Evolutionary conservation across 2,113 vertebrate genomes (phyloP).

Genomic region (Erythrocercus mccallii): DNA sequence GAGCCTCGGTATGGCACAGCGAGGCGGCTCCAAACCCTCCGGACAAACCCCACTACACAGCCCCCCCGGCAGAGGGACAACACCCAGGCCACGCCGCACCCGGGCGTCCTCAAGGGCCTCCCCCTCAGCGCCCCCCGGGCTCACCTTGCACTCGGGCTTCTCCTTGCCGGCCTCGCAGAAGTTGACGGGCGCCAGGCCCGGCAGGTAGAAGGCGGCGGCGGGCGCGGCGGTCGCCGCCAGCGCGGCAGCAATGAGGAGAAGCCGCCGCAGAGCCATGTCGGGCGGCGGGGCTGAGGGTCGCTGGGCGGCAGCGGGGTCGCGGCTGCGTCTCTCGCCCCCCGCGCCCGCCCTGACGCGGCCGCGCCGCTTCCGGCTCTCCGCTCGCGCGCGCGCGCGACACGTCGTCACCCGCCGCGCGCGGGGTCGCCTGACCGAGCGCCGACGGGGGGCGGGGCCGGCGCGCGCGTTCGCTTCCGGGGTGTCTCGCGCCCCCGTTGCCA

Average conservation of each 20-base stretch:
- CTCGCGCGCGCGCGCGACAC: background rate
- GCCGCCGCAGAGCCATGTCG: constrained; percentile 12
- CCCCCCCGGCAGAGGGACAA: no score
- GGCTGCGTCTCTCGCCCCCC: background rate
- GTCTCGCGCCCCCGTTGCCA: background rate
- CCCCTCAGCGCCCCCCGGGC: background rate
- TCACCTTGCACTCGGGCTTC: constrained; percentile 86
- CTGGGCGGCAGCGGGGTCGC: background rate
- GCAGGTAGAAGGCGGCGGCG: constrained; percentile 84
- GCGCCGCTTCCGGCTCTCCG: constrained; percentile 29
- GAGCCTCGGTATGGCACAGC: fast-evolving
- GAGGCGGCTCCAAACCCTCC: background rate
- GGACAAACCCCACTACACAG: fast-evolving
- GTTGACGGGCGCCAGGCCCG: constrained; percentile 95
- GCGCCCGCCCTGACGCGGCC: background rate
- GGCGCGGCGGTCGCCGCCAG: background rate
- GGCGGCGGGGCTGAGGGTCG: background rate
- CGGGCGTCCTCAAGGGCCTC: background rate
- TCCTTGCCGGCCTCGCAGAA: constrained; percentile 78
- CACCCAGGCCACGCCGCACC: background rate
- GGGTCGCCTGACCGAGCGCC: background rate
- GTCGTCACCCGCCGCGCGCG: no score
- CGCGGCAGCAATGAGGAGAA: background rate
- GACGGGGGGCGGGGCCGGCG: background rate
- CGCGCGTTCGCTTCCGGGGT: constrained; percentile 1